phyloP scores from a whole-genome alignment of 2,113 vertebrate species.

The Corythoichthys haematopterus region DNA sequence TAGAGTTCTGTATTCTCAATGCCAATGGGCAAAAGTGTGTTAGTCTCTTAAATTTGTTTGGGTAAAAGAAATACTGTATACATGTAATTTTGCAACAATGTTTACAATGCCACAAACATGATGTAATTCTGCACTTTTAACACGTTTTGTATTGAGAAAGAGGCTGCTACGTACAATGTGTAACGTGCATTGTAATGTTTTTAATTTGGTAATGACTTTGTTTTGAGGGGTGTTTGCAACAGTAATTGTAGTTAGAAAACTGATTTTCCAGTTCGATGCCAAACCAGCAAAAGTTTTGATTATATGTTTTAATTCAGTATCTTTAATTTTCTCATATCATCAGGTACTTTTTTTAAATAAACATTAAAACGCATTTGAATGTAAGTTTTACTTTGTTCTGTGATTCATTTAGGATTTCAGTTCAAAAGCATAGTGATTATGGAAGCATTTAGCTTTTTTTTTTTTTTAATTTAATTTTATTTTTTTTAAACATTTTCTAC shows the following conservation, averaged over 20 bases:
- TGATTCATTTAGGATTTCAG: neutral
- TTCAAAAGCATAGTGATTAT: neutral
- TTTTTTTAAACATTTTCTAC: neutral
- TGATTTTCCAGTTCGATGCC: slow-evolving; percentile 12
- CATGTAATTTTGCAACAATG: slow-evolving; percentile 2
- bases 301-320: slow-evolving; percentile 26
- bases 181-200: neutral
- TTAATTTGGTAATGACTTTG: slow-evolving; percentile 10
- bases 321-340: slow-evolving; percentile 24
- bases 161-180: neutral
- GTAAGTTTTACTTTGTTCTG: neutral
- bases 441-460: no score
- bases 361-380: slow-evolving; percentile 5
- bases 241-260: slow-evolving; percentile 13
- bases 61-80: slow-evolving; percentile 2
- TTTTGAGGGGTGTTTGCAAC: neutral
- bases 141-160: slow-evolving; percentile 21
- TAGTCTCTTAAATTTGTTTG: neutral
- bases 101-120: slow-evolving; percentile 12
- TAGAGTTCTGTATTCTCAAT: slow-evolving; percentile 9
- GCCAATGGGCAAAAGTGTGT: slow-evolving; percentile 1
- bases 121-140: slow-evolving; percentile 51
- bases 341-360: neutral
- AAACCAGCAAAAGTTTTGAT: slow-evolving; percentile 14
- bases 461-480: no score